Conservation (phyloP, 2,797 vertebrate genomes). For the Simalia tracyae region DNA sequence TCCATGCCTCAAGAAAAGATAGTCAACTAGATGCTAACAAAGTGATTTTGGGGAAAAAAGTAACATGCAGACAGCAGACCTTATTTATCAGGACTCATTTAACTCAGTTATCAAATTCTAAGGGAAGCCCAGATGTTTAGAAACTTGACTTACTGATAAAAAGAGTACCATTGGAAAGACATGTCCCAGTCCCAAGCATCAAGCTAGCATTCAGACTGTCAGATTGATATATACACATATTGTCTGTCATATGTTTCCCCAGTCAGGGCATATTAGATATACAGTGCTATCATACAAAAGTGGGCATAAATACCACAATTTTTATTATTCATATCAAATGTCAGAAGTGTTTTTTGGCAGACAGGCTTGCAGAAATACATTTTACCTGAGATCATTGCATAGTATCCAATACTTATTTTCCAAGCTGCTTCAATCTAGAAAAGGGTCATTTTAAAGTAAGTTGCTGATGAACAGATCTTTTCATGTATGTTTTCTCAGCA, state of each 20-base stretch:
- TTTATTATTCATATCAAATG: neutral
- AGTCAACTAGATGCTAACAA: neutral
- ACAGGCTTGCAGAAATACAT: neutral
- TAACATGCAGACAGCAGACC: neutral
- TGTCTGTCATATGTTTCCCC: neutral
- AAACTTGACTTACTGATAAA: neutral
- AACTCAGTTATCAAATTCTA: fast-evolving
- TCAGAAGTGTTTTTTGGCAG: neutral
- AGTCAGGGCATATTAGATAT: fast-evolving
- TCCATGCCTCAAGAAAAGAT: fast-evolving
- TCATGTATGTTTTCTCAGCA: neutral
- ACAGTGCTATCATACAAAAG: fast-evolving
- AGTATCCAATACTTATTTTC: neutral
- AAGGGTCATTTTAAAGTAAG: constrained; percentile 10
- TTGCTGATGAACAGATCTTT: neutral
- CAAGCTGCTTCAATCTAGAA: neutral
- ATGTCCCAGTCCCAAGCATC: neutral
- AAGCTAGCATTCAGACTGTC: neutral
- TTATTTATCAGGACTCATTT: neutral
- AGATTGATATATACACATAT: neutral
- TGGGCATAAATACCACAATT: neutral
- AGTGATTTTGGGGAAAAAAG: neutral
- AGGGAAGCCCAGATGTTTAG: constrained; percentile 32
- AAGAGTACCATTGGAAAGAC: neutral
- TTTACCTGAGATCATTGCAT: neutral